These are phyloP conservation scores for Ophthalmolycus amberensis DNA, from an alignment of 2,113 vertebrate species.

Conservation along the genomic window DNA sequence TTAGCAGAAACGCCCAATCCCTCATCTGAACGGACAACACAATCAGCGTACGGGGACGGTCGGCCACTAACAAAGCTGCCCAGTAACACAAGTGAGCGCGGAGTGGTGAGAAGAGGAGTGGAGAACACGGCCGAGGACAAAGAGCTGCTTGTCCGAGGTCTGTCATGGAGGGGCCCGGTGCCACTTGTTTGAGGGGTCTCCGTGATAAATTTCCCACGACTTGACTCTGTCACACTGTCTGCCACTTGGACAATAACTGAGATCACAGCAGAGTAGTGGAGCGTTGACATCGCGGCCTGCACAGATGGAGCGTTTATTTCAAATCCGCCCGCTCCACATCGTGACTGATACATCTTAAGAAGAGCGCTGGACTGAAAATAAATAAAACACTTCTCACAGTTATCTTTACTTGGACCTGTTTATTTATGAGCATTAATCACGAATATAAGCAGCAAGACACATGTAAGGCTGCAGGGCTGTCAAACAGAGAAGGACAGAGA, in stretches of 20 bases:
- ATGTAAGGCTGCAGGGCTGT: constrained; percentile 35
- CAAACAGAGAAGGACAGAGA: constrained; percentile 66
- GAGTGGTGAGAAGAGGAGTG: constrained; percentile 75
- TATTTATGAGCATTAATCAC: constrained; percentile 75
- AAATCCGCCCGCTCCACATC: constrained; percentile 25
- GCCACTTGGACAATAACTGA: constrained; percentile 80
- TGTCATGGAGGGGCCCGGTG: constrained; percentile 60
- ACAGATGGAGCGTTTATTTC: constrained; percentile 52
- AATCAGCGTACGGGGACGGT: constrained; percentile 50
- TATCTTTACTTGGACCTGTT: constrained; percentile 57
- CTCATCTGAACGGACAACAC: constrained; percentile 43
- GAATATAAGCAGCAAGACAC: neutral
- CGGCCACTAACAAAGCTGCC: constrained; percentile 39
- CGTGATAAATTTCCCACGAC: constrained; percentile 83
- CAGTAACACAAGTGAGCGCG: constrained; percentile 59
- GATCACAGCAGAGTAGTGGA: constrained; percentile 71
- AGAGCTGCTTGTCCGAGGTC: constrained; percentile 76
- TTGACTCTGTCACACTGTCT: constrained; percentile 83
- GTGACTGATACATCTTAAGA: constrained; percentile 46
- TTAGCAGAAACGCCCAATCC: constrained; percentile 40
- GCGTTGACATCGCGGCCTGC: constrained; percentile 52
- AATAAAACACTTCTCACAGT: constrained; percentile 69
- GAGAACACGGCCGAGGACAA: constrained; percentile 79
- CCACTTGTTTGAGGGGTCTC: constrained; percentile 79
- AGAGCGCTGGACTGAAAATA: constrained; percentile 47